Base-by-base conservation (phyloP, 2,113 vertebrate genomes). In the Uria aalge region DNA sequence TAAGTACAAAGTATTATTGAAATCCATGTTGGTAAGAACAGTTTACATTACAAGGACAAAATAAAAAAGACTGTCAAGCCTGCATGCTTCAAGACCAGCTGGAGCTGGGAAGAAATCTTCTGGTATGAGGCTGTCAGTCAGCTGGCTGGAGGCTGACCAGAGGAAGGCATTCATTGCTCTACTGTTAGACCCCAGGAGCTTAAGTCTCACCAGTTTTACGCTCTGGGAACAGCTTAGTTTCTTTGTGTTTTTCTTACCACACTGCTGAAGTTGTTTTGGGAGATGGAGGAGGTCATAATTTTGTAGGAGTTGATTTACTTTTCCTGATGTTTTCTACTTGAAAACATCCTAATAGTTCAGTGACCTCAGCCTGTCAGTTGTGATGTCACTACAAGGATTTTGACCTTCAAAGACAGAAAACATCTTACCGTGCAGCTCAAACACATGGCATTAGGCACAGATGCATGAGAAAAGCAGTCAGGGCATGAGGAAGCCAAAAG, bases 361-460 rank as follows among this genome's bases (percentile, higher is more conserved):
- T 27, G 89, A 90, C 56, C 69, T 90, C 60, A 13, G 48, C 45
- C 71, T 34, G 2, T n/a, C 60, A 32, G 34, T 4, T 24, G 45
- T 67, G 75, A 91, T 52, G 82, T 52, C 94, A 85, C n/a, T 16
- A 38, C 0, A 0, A 91, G 63, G 40, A 57, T 38, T 94, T 62
- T 96, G 90, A 95, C 79, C 92, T 95, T 81, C 85, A 89, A 66
- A 89, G 80, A 43, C 68, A 79, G 57, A 48, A 92, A 77, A 55
- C 19, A 27, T 66, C 6, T 1, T 15, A 4, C 8, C 9, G 34
- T 4, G 69, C 48, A 48, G 81, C 36, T 71, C 69, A 52, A n/a
- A 19, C n/a, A 74, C 29, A 56, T 45, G 45, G 50, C 63, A 66
- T 72, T 45, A 80, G 43, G 79, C 48, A 66, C 26, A 53, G 56